Percentiles rank a stretch among this genome's conserved stretches.
Conservation (phyloP, 2,797 vertebrate species). For the Acanthurus leucopareius region DNA sequence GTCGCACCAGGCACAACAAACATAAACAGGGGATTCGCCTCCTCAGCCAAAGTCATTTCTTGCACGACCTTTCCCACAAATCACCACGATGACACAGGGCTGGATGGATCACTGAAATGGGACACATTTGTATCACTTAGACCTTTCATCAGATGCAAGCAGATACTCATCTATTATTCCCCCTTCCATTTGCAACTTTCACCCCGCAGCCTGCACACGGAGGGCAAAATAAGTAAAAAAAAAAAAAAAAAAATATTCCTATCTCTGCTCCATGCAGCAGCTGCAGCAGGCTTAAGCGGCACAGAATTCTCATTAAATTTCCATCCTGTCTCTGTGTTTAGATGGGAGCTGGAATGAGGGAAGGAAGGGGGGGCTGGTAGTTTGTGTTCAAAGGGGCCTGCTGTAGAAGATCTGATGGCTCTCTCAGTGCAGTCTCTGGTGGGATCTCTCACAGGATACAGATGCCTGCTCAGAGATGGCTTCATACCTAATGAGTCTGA, state of each 20-base stretch:
- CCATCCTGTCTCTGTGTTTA: constrained; percentile 78
- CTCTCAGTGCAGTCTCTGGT: constrained; percentile 81
- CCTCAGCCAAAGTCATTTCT: constrained; percentile 86
- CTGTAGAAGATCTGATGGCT: constrained; percentile 84
- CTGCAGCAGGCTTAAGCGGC: constrained; percentile 74
- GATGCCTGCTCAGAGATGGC: constrained; percentile 82
- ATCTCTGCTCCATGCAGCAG: constrained; percentile 76
- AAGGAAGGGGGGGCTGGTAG: constrained; percentile 65
- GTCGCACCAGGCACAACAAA: constrained; percentile 78
- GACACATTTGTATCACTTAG: constrained; percentile 87
- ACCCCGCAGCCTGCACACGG: constrained; percentile 68
- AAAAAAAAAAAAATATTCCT: constrained; percentile 60
- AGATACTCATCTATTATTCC: constrained; percentile 86
- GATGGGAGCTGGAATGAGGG: constrained; percentile 69
- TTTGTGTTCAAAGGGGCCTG: constrained; percentile 83
- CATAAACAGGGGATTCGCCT: constrained; percentile 80
- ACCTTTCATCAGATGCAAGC: constrained; percentile 85
- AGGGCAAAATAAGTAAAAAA: constrained; percentile 82
- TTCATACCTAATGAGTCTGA: constrained; percentile 86
- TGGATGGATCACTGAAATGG: constrained; percentile 84
- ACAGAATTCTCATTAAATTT: constrained; percentile 83
- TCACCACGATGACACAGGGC: constrained; percentile 80
- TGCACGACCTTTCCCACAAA: constrained; percentile 86
- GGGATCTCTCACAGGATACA: constrained; percentile 83
- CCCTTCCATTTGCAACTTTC: constrained; percentile 83